phyloP scores from a whole-genome alignment of 2,113 vertebrate genomes.

The Pardalotus punctatus region DNA sequence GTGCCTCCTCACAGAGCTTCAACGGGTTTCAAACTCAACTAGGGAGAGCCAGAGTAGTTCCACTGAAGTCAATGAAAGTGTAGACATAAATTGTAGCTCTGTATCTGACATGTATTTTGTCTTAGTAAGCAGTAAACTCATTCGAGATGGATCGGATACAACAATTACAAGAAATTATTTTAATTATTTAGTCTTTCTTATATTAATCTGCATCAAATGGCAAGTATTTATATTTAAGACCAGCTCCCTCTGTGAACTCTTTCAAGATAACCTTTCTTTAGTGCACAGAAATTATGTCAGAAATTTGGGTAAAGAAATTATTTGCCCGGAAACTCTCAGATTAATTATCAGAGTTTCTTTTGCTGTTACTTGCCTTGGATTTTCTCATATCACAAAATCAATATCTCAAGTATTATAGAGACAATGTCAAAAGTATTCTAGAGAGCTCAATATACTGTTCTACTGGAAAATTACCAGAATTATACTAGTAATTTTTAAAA shows the following conservation, averaged over 20 bases:
- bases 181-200: background rate
- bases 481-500: background rate
- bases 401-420: background rate
- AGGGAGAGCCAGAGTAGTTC: background rate
- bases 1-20: slow-evolving; percentile 27
- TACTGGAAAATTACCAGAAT: background rate
- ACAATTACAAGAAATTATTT: background rate
- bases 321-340: background rate
- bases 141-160: background rate
- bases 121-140: background rate
- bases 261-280: background rate
- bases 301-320: background rate
- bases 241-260: background rate
- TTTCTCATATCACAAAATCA: background rate
- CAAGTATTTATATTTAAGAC: background rate
- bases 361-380: background rate
- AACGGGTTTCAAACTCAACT: background rate
- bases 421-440: background rate
- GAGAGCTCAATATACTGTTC: background rate
- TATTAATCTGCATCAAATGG: background rate
- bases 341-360: background rate
- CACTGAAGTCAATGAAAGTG: background rate
- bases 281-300: background rate
- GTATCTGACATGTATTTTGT: background rate
- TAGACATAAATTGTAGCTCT: background rate